Base-by-base conservation (phyloP, 2,113 vertebrate species). In the Oncorhynchus tshawytscha region DNA sequence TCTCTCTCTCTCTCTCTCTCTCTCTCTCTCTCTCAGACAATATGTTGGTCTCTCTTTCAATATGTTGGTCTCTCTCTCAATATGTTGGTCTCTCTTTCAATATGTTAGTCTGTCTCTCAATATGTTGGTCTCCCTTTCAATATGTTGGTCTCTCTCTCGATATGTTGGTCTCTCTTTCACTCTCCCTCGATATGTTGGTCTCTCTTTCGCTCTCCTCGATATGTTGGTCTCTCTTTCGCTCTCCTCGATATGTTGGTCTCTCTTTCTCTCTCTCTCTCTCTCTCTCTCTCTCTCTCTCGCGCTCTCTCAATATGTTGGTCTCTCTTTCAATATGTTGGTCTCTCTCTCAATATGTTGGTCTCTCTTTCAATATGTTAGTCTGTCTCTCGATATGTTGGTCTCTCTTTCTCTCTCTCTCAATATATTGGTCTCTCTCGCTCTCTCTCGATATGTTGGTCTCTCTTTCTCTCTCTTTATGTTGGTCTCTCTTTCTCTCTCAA, bases 341-440 rank as follows among this genome's bases (percentile, higher is more conserved):
- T 27, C 0, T 25, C 69, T 39, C 70, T 45, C 54, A 1, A 24
- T 24, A 24, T 24, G 24, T 24, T 24, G 24, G 24, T 71, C 20
- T 15, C 48, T 15, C 11, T 25, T 1, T 25, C 25, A n/a, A n/a
- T n/a, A n/a, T n/a, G n/a, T n/a, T n/a, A n/a, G n/a, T 25, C 25
- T 25, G 1, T 25, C 25, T 24, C 24, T 24, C 24, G 24, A 24
- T 24, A 24, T 24, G 24, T 24, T 24, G 24, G 24, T 24, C 24
- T 24, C 24, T 24, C 24, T 24, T 24, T 25, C 67, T 72, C 29
- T 31, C 1, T 77, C 80, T 80, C 74, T 70, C 66, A n/a, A n/a
- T n/a, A n/a, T n/a, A n/a, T n/a, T n/a, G n/a, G n/a, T n/a, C n/a
- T n/a, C n/a, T n/a, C n/a, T n/a, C n/a, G n/a, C n/a, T n/a, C n/a